Evolutionary conservation across 1,140 invertebrate genomes (phyloP).

Genomic region (Rhagoletis pomonella): DNA sequence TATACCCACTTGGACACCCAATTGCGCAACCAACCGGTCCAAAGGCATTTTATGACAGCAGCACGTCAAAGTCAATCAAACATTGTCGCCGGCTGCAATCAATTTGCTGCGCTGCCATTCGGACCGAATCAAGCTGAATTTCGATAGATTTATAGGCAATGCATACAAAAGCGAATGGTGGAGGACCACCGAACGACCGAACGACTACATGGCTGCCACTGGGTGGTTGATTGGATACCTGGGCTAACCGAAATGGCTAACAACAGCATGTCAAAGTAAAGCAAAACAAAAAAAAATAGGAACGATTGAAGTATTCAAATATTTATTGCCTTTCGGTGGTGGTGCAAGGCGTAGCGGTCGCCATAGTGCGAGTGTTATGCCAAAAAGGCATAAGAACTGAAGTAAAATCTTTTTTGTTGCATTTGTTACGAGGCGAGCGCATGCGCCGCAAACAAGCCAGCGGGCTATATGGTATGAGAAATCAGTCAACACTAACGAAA

Average conservation of each 20-base stretch:
- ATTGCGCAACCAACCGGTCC: slow-evolving; percentile 17
- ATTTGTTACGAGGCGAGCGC: neutral
- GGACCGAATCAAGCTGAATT: slow-evolving; percentile 58
- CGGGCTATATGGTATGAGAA: neutral
- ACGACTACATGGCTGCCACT: neutral
- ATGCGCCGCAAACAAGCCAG: slow-evolving; percentile 25
- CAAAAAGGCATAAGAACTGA: slow-evolving; percentile 1
- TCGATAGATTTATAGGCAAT: slow-evolving; percentile 68
- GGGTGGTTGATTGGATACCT: slow-evolving; percentile 7
- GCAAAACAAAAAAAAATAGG: neutral
- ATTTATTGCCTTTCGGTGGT: slow-evolving; percentile 39
- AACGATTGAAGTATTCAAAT: slow-evolving; percentile 20
- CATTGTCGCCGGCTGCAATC: slow-evolving; percentile 68
- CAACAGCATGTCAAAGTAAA: neutral
- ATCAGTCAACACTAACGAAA: slow-evolving; percentile 41
- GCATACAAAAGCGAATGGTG: neutral
- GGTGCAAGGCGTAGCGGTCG: neutral
- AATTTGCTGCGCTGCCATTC: slow-evolving; percentile 67
- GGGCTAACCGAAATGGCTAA: neutral
- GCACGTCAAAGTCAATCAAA: slow-evolving; percentile 74
- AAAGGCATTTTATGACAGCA: slow-evolving; percentile 69
- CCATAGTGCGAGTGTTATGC: neutral
- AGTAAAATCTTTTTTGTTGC: slow-evolving; percentile 22
- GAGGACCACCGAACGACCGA: no score
- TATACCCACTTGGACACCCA: neutral